Conservation (phyloP, 2,113 vertebrate genomes). For the Daboia siamensis region DNA sequence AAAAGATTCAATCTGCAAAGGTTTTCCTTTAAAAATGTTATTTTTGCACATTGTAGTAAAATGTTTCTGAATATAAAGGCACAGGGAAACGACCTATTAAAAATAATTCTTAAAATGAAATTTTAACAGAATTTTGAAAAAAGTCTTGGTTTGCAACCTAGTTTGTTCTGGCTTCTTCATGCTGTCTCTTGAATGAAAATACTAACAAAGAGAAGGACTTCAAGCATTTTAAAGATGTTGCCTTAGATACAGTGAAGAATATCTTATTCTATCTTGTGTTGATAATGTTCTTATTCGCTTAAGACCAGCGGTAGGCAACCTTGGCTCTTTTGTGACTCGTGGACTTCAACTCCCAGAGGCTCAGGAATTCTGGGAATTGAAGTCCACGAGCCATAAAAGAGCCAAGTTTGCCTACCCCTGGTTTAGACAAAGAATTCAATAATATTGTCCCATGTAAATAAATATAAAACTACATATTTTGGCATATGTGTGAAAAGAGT, state of each 20-base stretch:
- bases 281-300: background rate
- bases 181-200: background rate
- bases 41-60: background rate
- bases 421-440: conserved; percentile 31
- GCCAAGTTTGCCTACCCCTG: no score
- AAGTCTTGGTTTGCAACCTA: background rate
- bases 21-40: background rate
- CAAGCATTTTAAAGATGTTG: background rate
- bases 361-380: no score
- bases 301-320: no score
- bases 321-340: no score
- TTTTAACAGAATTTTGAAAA: background rate
- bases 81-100: background rate
- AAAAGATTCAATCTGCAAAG: background rate
- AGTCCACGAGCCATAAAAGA: no score
- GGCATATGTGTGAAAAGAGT: conserved; percentile 13
- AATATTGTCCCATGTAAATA: conserved; percentile 39
- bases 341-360: no score
- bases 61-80: background rate
- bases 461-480: conserved; percentile 45
- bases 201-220: background rate
- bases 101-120: background rate
- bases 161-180: background rate
- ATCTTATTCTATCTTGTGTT: conserved; percentile 20
- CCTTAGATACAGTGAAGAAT: background rate